Percentiles rank a stretch among this genome's conserved stretches.
Conservation (phyloP, 2,797 vertebrate genomes). For the Paratrypauchen microcephalus region DNA sequence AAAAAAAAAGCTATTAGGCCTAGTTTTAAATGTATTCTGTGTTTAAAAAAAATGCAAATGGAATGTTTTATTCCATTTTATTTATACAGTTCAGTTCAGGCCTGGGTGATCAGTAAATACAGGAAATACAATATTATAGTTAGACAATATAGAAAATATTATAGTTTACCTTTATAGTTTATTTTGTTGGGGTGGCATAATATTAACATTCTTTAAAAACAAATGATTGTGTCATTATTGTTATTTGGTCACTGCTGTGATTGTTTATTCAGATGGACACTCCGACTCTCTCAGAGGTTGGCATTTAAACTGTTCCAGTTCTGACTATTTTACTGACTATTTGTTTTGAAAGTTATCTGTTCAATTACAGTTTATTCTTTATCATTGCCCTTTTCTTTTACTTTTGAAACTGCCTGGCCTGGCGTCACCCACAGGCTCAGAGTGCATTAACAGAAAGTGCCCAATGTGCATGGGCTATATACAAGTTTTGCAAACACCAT, state of each 20-base stretch:
- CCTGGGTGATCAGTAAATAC: background rate
- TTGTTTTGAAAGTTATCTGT: slow-evolving; percentile 76
- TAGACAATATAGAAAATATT: no score
- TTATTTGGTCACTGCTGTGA: background rate
- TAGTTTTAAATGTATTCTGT: background rate
- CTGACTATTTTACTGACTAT: slow-evolving; percentile 43
- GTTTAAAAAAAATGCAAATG: background rate
- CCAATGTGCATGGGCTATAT: slow-evolving; percentile 23
- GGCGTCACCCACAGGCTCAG: slow-evolving; percentile 65
- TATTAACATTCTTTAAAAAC: background rate
- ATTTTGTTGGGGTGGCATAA: background rate
- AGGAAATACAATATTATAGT: background rate
- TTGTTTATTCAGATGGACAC: background rate
- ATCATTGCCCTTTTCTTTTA: slow-evolving; percentile 75
- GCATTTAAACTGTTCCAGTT: slow-evolving; percentile 16
- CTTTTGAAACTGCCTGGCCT: slow-evolving; percentile 56
- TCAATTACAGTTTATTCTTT: slow-evolving; percentile 77
- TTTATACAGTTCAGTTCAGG: background rate
- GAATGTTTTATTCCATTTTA: background rate
- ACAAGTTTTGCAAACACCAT: slow-evolving; percentile 37
- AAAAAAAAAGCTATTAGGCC: background rate
- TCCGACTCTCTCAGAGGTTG: background rate
- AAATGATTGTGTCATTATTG: background rate
- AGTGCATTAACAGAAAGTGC: slow-evolving; percentile 66
- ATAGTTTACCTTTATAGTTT: background rate